Percentiles rank a stretch among this genome's conserved stretches.
These are phyloP conservation scores for Mustela nigripes DNA, from an alignment of 2,113 vertebrate genomes.

Conservation along the genomic window DNA sequence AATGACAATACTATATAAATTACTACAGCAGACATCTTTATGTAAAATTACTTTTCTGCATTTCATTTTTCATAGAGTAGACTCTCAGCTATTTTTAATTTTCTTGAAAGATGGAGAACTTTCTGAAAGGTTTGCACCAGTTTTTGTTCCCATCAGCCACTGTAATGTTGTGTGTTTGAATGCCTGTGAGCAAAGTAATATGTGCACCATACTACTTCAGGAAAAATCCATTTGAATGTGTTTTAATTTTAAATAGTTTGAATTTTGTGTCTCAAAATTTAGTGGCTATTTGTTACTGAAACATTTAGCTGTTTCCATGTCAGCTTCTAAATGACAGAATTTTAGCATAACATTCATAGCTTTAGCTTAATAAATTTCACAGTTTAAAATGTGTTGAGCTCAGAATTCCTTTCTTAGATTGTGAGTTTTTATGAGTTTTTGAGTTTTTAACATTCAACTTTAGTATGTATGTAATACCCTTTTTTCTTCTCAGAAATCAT, in stretches of 20 bases:
- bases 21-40: not conserved
- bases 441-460: not conserved
- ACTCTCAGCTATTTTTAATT: not conserved
- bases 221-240: not conserved
- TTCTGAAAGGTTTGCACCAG: not conserved
- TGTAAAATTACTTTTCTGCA: not conserved
- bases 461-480: not conserved
- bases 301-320: not conserved
- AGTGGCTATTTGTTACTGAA: not conserved
- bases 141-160: slow-evolving; percentile 2
- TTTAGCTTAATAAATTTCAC: not conserved
- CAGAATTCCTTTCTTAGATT: not conserved
- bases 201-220: not conserved
- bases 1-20: not conserved
- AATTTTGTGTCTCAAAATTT: not conserved
- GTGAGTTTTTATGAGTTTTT: not conserved
- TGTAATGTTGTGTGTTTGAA: not conserved
- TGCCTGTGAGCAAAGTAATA: not conserved
- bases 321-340: not conserved
- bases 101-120: not conserved
- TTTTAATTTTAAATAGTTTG: not conserved
- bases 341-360: not conserved
- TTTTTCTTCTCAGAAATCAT: not conserved
- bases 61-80: slow-evolving; percentile 14
- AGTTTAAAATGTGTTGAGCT: not conserved